Conservation (phyloP, 1,140 invertebrate genomes). For the Calliopsis andreniformis region DNA sequence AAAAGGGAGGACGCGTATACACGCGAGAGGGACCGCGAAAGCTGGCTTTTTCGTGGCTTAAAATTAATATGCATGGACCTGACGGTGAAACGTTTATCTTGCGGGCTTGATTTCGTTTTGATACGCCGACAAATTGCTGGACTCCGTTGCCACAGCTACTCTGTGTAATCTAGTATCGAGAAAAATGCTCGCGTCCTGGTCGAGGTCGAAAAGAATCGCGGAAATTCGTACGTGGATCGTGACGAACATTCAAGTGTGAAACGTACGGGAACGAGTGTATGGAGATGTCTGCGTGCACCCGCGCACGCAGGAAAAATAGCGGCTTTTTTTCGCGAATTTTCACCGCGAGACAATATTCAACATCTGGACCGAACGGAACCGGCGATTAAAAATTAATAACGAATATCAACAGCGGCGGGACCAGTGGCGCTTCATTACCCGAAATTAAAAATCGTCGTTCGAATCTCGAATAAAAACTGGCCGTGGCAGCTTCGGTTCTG, state of each 20-base stretch:
- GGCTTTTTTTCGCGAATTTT: conserved; percentile 52
- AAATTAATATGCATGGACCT: conserved; percentile 81
- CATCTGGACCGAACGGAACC: conserved; percentile 59
- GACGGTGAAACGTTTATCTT: conserved; percentile 79
- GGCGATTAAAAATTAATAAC: conserved; percentile 80
- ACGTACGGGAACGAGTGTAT: not conserved
- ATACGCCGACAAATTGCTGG: conserved; percentile 78
- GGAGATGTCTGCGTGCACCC: not conserved
- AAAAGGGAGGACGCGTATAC: conserved; percentile 13
- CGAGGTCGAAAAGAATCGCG: not conserved
- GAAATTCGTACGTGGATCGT: not conserved
- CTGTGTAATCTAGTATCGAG: conserved; percentile 37
- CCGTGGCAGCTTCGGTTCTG: conserved; percentile 67
- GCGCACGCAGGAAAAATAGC: conserved; percentile 40
- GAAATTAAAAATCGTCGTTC: conserved; percentile 77
- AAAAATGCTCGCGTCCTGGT: conserved; percentile 47
- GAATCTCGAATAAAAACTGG: conserved; percentile 72
- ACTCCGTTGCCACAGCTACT: conserved; percentile 50
- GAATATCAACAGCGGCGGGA: conserved; percentile 75
- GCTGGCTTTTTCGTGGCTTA: conserved; percentile 77
- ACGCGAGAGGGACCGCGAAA: conserved; percentile 6
- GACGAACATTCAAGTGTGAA: not conserved
- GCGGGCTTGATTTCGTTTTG: conserved; percentile 80
- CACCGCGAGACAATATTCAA: conserved; percentile 67
- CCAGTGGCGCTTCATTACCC: conserved; percentile 72